These are phyloP conservation scores for Indicator maculatus DNA, from an alignment of 2,113 vertebrate species.

Conservation along the genomic window DNA sequence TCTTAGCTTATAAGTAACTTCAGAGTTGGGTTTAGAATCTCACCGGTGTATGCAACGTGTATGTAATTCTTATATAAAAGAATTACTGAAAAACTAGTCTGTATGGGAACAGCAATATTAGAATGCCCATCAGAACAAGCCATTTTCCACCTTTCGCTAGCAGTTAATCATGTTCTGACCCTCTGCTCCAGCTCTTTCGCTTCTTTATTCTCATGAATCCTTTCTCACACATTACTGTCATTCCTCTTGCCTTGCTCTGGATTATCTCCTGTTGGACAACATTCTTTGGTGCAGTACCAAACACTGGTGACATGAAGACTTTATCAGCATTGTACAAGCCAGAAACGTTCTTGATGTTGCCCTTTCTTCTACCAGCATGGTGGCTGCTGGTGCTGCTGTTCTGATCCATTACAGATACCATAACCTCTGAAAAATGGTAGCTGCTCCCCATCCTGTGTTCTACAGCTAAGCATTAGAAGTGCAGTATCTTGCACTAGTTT, in stretches of 20 bases:
- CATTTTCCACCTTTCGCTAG: background rate
- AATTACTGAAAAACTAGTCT: background rate
- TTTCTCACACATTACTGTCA: background rate
- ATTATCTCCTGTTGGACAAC: background rate
- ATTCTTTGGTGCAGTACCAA: background rate
- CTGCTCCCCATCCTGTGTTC: background rate
- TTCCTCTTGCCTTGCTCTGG: background rate
- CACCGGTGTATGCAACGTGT: background rate
- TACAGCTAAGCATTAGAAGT: background rate
- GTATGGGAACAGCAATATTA: background rate
- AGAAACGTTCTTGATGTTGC: background rate
- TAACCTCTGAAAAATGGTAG: background rate
- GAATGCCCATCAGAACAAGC: background rate
- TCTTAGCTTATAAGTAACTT: background rate
- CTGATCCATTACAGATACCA: background rate
- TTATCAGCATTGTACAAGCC: background rate
- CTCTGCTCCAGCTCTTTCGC: background rate
- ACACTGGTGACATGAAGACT: background rate
- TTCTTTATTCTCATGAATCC: background rate
- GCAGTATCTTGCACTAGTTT: background rate
- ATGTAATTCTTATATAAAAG: background rate
- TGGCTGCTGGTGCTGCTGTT: background rate
- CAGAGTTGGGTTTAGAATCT: background rate
- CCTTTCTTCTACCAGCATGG: background rate
- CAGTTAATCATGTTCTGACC: background rate